Evolutionary conservation across 2,797 vertebrate species (phyloP), one percentile per base, ranked within the genome.

Genomic region (Microtus californicus): DNA sequence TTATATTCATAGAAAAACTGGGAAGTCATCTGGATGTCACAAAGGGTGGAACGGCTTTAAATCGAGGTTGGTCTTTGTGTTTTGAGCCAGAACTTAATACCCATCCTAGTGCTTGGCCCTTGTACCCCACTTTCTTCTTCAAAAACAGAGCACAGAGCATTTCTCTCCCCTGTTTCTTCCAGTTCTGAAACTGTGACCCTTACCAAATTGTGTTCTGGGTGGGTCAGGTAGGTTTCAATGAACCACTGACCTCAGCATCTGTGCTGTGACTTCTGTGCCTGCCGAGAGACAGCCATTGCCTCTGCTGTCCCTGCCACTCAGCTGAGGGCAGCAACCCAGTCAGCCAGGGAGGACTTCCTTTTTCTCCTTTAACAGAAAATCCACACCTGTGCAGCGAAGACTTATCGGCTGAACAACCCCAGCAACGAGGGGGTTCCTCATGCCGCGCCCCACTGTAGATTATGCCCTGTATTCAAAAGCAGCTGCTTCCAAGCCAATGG

Each of bases 1-100:
- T 74, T 80, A 86, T 78, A 79, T 54, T 90, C 56, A 92, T 27
- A 77, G 78, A 76, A 93, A 93, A 67, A n/a, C 37, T 51, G 9
- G 29, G 37, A 95, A 59, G 45, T 73, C 51, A 56, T 63, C 77
- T 90, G 87, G 81, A 65, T 79, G 40, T 65, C 71, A 45, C 6
- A 0, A 9, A 63, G 54, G 3, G 12, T 91, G 34, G 71, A 95
- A 67, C 27, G 56, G 63, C 61, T 93, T 82, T 82, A 63, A 69
- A n/a, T n/a, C 40, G 19, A 48, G 34, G 67, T n/a, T 25, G 56
- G 5, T 11, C 40, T 89, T 93, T 93, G 73, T 51, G 37, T 88
- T 48, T 67, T 74, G 21, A 56, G 56, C 63, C 27, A 63, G 67
- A 37, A 73, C 23, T 59, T 77, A 65, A 34, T 77, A 76, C 12